These are phyloP conservation scores for Rhinichthys osculus DNA, from an alignment of 2,797 vertebrate genomes.

Conservation along the genomic window DNA sequence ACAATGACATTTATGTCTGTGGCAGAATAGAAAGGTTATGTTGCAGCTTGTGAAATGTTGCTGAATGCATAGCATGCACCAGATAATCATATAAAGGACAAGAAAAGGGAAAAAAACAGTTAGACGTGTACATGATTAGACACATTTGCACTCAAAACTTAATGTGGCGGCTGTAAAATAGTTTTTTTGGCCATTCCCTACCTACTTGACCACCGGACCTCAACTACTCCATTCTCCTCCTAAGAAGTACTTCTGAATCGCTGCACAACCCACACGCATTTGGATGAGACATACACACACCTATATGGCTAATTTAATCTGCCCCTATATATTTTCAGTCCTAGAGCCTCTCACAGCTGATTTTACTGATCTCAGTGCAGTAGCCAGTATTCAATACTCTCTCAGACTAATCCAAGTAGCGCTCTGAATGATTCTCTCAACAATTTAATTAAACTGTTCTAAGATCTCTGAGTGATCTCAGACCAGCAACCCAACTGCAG, in stretches of 20 bases:
- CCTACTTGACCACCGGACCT: background rate
- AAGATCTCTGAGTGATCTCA: constrained; percentile 15
- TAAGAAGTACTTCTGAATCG: constrained; percentile 1
- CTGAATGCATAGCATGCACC: background rate
- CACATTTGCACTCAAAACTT: background rate
- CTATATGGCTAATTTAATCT: constrained; percentile 5
- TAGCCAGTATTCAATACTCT: constrained; percentile 6
- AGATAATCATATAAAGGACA: background rate
- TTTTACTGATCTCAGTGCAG: constrained; percentile 10
- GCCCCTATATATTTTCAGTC: constrained; percentile 6
- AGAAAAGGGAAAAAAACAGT: background rate
- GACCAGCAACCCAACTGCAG: background rate
- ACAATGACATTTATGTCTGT: background rate
- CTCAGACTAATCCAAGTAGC: constrained; percentile 8
- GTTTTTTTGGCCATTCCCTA: background rate
- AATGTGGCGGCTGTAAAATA: constrained; percentile 9
- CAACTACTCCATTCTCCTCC: constrained; percentile 10
- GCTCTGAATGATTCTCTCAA: constrained; percentile 18
- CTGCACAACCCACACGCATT: constrained; percentile 11
- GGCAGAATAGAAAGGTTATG: constrained; percentile 23
- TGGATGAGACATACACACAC: constrained; percentile 10
- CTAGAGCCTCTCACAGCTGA: constrained; percentile 9
- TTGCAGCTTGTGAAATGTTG: constrained; percentile 3
- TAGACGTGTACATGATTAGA: background rate
- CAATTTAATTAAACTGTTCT: constrained; percentile 26